These are phyloP conservation scores for Lampris incognitus DNA, from an alignment of 2,113 vertebrate species.

Conservation along the genomic window DNA sequence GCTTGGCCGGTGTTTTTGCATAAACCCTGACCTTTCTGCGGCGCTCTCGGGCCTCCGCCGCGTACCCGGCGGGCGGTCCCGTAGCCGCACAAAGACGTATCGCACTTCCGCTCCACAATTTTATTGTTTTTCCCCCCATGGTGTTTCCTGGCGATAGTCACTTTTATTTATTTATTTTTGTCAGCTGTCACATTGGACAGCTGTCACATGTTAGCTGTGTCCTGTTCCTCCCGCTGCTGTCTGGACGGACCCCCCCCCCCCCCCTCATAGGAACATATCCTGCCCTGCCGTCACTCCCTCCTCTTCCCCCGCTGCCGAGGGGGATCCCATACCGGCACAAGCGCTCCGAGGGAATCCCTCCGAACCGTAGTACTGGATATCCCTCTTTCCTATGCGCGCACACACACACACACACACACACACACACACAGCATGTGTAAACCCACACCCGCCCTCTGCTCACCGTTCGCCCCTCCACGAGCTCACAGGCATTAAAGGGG, in stretches of 20 bases:
- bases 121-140: neutral
- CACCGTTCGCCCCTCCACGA: slow-evolving; percentile 13
- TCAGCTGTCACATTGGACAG: neutral
- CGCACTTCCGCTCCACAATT: slow-evolving; percentile 28
- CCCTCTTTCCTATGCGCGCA: slow-evolving; percentile 24
- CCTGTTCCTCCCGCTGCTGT: slow-evolving; percentile 23
- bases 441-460: slow-evolving; percentile 12
- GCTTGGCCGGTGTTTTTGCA: too few species aligned
- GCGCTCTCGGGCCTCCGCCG: too few species aligned
- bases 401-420: slow-evolving; percentile 7
- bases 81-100: slow-evolving; percentile 16
- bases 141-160: slow-evolving; percentile 49
- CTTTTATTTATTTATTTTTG: neutral
- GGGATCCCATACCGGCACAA: slow-evolving; percentile 41
- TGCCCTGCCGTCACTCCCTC: neutral
- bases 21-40: too few species aligned
- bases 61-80: too few species aligned
- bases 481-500: slow-evolving; percentile 44
- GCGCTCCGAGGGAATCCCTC: slow-evolving; percentile 57
- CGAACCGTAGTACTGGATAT: slow-evolving; percentile 30
- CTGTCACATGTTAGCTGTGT: slow-evolving; percentile 1
- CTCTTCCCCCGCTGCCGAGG: slow-evolving; percentile 27
- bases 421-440: neutral
- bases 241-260: neutral
- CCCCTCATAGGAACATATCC: slow-evolving; percentile 8